Conservation (phyloP, 2,888 invertebrate genomes). For the Metellina segmentata region DNA sequence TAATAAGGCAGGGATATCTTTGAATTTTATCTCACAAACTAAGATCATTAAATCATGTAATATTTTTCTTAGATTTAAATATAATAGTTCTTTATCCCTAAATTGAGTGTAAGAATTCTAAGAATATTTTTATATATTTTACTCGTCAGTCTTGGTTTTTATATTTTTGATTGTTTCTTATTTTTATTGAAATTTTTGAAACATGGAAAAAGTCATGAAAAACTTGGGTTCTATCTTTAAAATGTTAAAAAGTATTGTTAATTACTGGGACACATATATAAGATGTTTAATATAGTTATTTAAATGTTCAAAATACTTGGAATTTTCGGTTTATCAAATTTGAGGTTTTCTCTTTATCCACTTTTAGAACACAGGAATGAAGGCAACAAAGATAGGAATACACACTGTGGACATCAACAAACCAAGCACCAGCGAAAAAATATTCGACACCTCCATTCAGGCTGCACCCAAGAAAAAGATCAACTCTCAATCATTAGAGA, state of each 20-base stretch:
- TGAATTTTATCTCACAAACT: too few species aligned
- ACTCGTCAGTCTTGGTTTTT: background rate
- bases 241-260: too few species aligned
- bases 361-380: slow-evolving; percentile 72
- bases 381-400: slow-evolving; percentile 74
- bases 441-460: slow-evolving; percentile 63
- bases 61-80: too few species aligned
- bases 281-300: too few species aligned
- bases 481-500: slow-evolving; percentile 41
- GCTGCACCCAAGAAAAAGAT: slow-evolving; percentile 69
- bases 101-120: too few species aligned
- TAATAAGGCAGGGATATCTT: too few species aligned
- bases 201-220: slow-evolving; percentile 17
- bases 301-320: too few species aligned
- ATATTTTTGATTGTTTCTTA: slow-evolving; percentile 3
- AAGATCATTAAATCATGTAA: too few species aligned
- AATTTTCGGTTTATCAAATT: too few species aligned
- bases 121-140: background rate
- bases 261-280: too few species aligned
- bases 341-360: background rate
- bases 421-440: slow-evolving; percentile 73
- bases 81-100: too few species aligned
- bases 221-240: too few species aligned
- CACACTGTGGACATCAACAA: slow-evolving; percentile 72
- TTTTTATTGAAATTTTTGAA: slow-evolving; percentile 20